These are phyloP conservation scores for Salticus scenicus DNA, from an alignment of 2,888 invertebrate species.

Conservation along the genomic window DNA sequence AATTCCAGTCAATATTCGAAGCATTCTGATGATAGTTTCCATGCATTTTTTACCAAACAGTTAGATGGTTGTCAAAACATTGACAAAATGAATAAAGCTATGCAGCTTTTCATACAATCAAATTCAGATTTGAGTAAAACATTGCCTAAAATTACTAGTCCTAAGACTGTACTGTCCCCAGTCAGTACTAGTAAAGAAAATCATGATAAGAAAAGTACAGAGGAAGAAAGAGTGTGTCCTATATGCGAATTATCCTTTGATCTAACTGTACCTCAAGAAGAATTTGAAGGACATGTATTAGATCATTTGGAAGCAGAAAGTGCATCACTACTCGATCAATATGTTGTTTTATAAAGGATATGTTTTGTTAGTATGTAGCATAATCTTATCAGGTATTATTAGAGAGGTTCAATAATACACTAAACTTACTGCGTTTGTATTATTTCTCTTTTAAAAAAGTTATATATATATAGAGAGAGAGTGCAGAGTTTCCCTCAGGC, in stretches of 20 bases:
- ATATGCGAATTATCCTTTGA: conserved; percentile 51
- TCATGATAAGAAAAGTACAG: background rate
- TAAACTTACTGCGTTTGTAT: no score
- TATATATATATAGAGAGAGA: no score
- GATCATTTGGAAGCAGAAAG: conserved; percentile 58
- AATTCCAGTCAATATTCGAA: background rate
- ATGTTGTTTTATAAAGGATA: conserved; percentile 36
- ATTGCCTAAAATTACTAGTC: background rate
- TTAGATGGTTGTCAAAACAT: conserved; percentile 9
- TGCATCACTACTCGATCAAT: conserved; percentile 56
- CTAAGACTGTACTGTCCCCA: background rate
- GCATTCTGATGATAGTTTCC: conserved; percentile 35
- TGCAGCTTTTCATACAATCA: background rate
- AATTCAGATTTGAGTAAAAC: background rate
- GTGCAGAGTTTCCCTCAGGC: no score
- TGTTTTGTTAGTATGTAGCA: no score
- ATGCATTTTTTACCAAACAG: conserved; percentile 36
- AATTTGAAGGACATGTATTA: conserved; percentile 64
- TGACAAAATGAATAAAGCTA: conserved; percentile 13
- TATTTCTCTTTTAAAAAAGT: no score
- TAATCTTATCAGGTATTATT: no score
- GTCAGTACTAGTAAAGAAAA: background rate
- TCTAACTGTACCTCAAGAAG: conserved; percentile 28
- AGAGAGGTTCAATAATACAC: no score
- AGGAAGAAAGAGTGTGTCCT: conserved; percentile 54